Evolutionary conservation across 2,797 vertebrate species (phyloP).

Genomic region (Ispidina picta): DNA sequence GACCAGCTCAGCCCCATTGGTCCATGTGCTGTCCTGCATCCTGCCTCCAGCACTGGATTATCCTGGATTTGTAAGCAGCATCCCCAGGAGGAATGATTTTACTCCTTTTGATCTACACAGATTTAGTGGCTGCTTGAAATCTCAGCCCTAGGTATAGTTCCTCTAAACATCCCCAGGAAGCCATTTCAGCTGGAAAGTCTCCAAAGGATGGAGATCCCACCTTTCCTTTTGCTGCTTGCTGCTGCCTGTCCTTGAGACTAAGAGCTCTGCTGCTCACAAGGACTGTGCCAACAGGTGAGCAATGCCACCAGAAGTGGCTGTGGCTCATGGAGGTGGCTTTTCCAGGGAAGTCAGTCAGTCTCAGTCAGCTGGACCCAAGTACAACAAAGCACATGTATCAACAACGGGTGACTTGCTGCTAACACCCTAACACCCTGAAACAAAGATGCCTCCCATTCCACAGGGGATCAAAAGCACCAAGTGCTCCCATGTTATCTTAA

Average conservation of each 20-base stretch:
- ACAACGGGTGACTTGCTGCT: neutral
- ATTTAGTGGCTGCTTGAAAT: neutral
- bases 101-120: neutral
- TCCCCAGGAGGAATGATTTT: neutral
- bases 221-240: neutral
- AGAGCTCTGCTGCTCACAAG: neutral
- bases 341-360: neutral
- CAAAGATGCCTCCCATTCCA: neutral
- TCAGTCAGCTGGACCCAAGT: rapidly evolving
- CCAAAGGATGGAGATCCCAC: neutral
- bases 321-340: neutral
- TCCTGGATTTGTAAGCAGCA: neutral
- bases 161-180: neutral
- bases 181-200: neutral
- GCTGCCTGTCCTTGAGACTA: neutral
- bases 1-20: neutral
- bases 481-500: neutral
- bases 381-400: neutral
- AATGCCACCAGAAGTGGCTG: neutral
- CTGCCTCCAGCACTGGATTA: neutral
- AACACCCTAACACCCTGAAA: no score
- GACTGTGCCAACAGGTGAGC: neutral
- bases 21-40: neutral
- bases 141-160: neutral
- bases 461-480: neutral